These are phyloP conservation scores for Gnathonemus echidnorhynchus DNA, from an alignment of 2,113 vertebrate genomes.

Conservation along the genomic window DNA sequence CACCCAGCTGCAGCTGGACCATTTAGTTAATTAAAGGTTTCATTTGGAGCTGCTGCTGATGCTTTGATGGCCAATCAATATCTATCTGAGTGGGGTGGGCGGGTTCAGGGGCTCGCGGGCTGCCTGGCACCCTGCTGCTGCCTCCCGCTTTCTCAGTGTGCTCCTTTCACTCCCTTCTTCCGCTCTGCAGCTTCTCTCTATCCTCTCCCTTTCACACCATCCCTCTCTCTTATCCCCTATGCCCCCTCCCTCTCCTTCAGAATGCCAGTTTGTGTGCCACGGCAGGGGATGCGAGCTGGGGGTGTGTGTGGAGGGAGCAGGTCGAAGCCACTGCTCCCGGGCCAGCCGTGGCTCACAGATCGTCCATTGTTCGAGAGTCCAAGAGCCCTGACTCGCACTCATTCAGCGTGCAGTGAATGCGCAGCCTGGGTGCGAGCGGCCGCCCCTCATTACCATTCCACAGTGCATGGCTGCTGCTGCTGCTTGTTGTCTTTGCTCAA, in stretches of 20 bases:
- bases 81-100: conserved; percentile 55
- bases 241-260: background rate
- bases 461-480: background rate
- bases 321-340: background rate
- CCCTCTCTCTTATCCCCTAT: conserved; percentile 25
- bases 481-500: background rate
- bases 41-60: conserved; percentile 64
- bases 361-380: background rate
- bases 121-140: conserved; percentile 45
- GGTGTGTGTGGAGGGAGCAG: background rate
- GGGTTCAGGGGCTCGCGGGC: conserved; percentile 45
- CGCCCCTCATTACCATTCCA: background rate
- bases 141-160: conserved; percentile 51
- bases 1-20: conserved; percentile 59
- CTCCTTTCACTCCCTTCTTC: conserved; percentile 30
- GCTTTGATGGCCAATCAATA: conserved; percentile 66
- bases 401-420: background rate
- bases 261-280: background rate
- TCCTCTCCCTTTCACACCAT: conserved; percentile 22
- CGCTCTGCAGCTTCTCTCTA: conserved; percentile 8
- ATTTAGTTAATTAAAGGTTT: conserved; percentile 79
- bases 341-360: background rate
- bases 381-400: background rate
- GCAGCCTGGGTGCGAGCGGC: background rate
- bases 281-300: background rate